phyloP scores from a whole-genome alignment of 2,888 invertebrate genomes.

The Bellardia pandia region DNA sequence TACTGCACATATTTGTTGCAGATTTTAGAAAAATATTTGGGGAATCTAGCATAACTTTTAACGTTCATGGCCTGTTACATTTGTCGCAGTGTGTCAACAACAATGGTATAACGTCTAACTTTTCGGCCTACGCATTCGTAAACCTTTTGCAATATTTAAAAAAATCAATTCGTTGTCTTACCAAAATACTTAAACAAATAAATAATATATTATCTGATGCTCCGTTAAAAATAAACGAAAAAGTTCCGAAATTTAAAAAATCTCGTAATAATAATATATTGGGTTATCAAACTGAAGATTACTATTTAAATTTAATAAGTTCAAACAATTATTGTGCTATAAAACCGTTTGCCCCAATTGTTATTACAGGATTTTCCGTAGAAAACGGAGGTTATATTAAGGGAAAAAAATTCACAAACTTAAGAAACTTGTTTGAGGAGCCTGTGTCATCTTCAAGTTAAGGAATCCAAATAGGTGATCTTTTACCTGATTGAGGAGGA shows the following conservation, averaged over 20 bases:
- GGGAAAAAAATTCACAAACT: slow-evolving; percentile 11
- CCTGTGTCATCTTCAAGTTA: slow-evolving; percentile 24
- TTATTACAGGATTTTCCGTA: slow-evolving; percentile 26
- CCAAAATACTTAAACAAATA: slow-evolving; percentile 42
- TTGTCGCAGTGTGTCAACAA: slow-evolving; percentile 11
- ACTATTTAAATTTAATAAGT: not conserved
- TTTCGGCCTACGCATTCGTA: slow-evolving; percentile 46
- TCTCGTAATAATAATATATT: not conserved
- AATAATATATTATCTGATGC: too few species aligned
- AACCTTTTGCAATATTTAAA: slow-evolving; percentile 28
- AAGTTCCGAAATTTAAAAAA: slow-evolving; percentile 4
- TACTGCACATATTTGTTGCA: slow-evolving; percentile 41
- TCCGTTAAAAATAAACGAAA: not conserved
- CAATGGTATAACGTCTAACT: slow-evolving; percentile 9
- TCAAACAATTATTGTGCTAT: slow-evolving; percentile 9
- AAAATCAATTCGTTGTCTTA: slow-evolving; percentile 13
- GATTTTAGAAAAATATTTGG: slow-evolving; percentile 40
- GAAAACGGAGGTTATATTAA: slow-evolving; percentile 8
- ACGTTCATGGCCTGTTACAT: slow-evolving; percentile 35
- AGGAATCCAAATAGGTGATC: slow-evolving; percentile 10
- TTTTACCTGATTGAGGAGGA: not conserved
- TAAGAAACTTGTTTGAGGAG: slow-evolving; percentile 41
- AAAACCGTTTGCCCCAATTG: not conserved
- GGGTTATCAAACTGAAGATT: not conserved
- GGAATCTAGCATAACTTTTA: slow-evolving; percentile 10